Evolutionary conservation across 2,113 vertebrate genomes (phyloP), one percentile per base, ranked within the genome.

Genomic region (Xiphophorus maculatus): DNA sequence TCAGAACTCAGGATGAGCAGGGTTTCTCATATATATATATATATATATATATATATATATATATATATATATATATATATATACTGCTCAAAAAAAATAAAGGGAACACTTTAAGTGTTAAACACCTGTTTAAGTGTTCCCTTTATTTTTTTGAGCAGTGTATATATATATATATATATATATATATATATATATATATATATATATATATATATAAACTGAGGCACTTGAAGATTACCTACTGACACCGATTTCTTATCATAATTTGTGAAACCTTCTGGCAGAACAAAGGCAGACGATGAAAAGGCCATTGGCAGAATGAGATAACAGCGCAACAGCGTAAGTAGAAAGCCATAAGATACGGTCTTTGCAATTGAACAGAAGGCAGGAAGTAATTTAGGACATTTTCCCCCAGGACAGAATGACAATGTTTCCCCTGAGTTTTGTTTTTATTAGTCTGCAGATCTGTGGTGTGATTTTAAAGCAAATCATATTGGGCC

Each of bases 241-340:
- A 69, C 73, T 76, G 71, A 77, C 69, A 75, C 4, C 63, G 61
- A 76, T 69, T 68, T n/a, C 70, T 69, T 82, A 83, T 76, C 69
- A 84, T 83, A 65, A 76, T n/a, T 66, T 74, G 29, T 76, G 35
- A 22, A 62, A 82, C 75, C 76, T 79, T 85, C 79, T 72, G 80
- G 76, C 30, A 58, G 71, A 73, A 66, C 60, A 73, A 80, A 77
- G 63, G 74, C 37, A 63, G 32, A 72, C 27, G 32, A 85, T 65
- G 27, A 63, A 77, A 75, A 51, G 48, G 17, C 65, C 74, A 85
- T 74, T 76, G 62, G 69, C 9, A 64, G 51, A 44, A 75, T 29
- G 14, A 54, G 19, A 88, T 69, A 44, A 33, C 10, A 33, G 22
- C 8, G 1, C 11, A 61, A 40, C 32, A 69, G 66, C 73, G 73